These are phyloP conservation scores for Remorina albescens DNA, from an alignment of 2,797 vertebrate genomes.

Conservation along the genomic window DNA sequence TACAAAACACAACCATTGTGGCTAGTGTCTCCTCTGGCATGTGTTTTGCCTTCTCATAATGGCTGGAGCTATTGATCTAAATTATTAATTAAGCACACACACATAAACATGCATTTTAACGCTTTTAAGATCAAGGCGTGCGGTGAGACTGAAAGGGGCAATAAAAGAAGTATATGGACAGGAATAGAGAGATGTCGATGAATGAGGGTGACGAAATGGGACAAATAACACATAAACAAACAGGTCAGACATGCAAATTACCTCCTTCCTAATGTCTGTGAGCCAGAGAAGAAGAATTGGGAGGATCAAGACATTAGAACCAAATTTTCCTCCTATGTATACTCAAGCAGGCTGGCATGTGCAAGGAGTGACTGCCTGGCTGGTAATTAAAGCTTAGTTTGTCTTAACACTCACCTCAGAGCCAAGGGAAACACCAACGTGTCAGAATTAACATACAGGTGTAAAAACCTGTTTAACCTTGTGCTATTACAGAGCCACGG, in stretches of 20 bases:
- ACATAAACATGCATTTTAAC: constrained; percentile 11
- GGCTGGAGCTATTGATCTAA: constrained; percentile 34
- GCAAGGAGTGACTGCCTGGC: constrained; percentile 50
- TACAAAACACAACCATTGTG: constrained; percentile 31
- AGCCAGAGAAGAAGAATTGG: not conserved
- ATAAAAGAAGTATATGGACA: not conserved
- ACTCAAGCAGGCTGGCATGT: constrained; percentile 38
- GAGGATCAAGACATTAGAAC: not conserved
- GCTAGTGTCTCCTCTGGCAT: constrained; percentile 29
- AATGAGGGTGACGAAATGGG: constrained; percentile 1
- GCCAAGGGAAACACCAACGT: constrained; percentile 75
- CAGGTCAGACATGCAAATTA: not conserved
- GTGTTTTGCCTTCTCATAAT: constrained; percentile 43
- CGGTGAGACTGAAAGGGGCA: not conserved
- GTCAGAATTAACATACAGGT: constrained; percentile 76
- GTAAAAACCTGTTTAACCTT: constrained; percentile 56
- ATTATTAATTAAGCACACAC: constrained; percentile 35
- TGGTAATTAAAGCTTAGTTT: constrained; percentile 74
- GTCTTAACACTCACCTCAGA: constrained; percentile 70
- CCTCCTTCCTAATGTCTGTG: not conserved
- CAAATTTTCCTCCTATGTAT: constrained; percentile 36
- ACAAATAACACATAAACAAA: not conserved
- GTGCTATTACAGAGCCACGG: constrained; percentile 58
- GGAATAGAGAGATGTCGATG: not conserved
- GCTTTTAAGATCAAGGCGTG: constrained; percentile 2